Conservation (phyloP, 2,113 vertebrate genomes). For the Columbina picui region DNA sequence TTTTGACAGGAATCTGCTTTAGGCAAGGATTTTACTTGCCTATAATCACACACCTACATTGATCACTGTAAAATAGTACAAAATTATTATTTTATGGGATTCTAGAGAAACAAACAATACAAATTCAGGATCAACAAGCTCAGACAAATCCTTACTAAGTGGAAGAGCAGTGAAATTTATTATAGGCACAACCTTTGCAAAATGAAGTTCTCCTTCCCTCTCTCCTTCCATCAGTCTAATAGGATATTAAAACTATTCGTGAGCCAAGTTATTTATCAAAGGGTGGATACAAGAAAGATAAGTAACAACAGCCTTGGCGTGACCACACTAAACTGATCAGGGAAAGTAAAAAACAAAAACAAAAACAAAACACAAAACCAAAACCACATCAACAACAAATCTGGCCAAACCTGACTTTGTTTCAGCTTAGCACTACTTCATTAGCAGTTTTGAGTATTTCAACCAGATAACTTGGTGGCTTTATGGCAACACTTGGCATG, state of each 20-base stretch:
- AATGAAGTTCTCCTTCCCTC: neutral
- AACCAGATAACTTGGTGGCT: neutral
- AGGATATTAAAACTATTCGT: neutral
- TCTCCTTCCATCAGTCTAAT: neutral
- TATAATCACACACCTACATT: neutral
- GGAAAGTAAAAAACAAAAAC: too few relatives aligned
- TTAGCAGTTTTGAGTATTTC: neutral
- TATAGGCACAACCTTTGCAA: neutral
- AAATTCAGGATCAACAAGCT: neutral
- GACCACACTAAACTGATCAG: neutral
- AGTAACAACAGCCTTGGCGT: neutral
- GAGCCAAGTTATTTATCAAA: neutral
- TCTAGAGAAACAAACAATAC: neutral
- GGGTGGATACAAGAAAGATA: neutral
- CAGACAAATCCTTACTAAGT: neutral
- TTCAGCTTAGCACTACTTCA: neutral
- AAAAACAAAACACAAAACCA: too few relatives aligned
- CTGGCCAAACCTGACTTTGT: neutral
- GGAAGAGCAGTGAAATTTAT: neutral
- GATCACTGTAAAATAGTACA: neutral
- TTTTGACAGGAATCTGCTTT: neutral
- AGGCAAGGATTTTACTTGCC: neutral
- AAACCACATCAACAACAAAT: accelerated
- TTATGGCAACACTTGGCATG: neutral
- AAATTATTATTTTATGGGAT: neutral